These are phyloP conservation scores for Melinaea marsaeus DNA, from an alignment of 2,888 invertebrate species.

Conservation along the genomic window DNA sequence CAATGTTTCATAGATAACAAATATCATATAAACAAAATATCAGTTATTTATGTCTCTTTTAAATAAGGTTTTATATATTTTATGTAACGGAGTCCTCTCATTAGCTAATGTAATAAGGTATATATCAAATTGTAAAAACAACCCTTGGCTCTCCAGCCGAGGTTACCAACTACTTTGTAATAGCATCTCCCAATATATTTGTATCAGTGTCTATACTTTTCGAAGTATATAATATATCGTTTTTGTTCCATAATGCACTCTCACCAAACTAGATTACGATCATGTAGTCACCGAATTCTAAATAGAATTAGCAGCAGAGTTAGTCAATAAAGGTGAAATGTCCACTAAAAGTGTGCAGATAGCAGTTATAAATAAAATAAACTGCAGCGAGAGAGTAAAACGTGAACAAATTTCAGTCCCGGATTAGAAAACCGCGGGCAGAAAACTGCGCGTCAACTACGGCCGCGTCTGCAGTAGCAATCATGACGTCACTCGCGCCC, in stretches of 20 bases:
- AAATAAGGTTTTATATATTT: no score
- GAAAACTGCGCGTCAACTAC: constrained; percentile 52
- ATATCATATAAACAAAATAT: no score
- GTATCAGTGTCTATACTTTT: no score
- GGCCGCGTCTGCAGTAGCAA: constrained; percentile 31
- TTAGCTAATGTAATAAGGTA: no score
- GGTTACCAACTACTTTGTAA: no score
- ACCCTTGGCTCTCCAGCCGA: no score
- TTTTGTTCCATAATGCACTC: neutral
- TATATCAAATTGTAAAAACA: no score
- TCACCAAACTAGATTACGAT: neutral
- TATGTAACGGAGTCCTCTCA: no score
- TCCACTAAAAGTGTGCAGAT: constrained; percentile 20
- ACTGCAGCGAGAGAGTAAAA: constrained; percentile 36
- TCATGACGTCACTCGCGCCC: constrained; percentile 25
- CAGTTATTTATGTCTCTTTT: no score
- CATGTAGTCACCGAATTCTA: neutral
- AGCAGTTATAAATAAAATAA: constrained; percentile 31
- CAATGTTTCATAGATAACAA: no score
- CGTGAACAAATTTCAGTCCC: constrained; percentile 50
- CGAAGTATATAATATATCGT: no score
- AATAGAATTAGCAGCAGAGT: constrained; percentile 4
- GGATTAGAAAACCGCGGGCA: constrained; percentile 66
- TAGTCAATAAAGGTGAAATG: constrained; percentile 13
- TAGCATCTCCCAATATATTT: no score